These are phyloP conservation scores for Archips xylosteana DNA, from an alignment of 2,888 invertebrate genomes.

Conservation along the genomic window DNA sequence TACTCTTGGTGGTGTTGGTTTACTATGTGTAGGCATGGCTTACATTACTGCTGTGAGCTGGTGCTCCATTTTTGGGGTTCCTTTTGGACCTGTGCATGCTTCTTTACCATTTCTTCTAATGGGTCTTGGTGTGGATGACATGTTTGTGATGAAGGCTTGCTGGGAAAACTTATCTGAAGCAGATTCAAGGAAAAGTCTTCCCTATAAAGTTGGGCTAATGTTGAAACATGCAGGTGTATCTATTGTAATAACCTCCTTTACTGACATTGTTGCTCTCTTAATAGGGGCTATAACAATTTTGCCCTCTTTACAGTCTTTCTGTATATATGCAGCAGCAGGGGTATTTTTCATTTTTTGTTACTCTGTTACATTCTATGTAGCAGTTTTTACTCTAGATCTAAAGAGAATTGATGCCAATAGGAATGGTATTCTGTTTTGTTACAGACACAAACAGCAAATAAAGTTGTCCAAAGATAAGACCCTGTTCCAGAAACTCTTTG, in stretches of 20 bases:
- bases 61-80: conserved; percentile 89
- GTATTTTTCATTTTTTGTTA: conserved; percentile 91
- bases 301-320: conserved; percentile 93
- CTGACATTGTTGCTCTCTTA: conserved; percentile 92
- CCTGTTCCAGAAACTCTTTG: conserved; percentile 85
- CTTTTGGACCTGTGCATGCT: conserved; percentile 93
- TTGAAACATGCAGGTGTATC: conserved; percentile 93
- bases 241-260: conserved; percentile 93
- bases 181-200: conserved; percentile 81
- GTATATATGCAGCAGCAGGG: conserved; percentile 92
- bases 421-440: conserved; percentile 89
- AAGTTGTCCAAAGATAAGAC: conserved; percentile 84
- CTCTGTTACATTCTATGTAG: conserved; percentile 93
- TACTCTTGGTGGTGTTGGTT: conserved; percentile 88
- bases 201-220: conserved; percentile 89
- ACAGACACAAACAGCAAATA: conserved; percentile 85
- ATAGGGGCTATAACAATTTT: conserved; percentile 92
- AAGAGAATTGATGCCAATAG: conserved; percentile 86
- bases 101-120: conserved; percentile 93
- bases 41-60: conserved; percentile 89
- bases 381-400: conserved; percentile 90
- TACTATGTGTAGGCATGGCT: conserved; percentile 90
- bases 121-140: conserved; percentile 93
- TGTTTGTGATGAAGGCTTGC: conserved; percentile 93
- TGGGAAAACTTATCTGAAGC: conserved; percentile 88